Base-by-base conservation (phyloP, 1,140 invertebrate genomes). In the Doryteuthis pealeii region DNA sequence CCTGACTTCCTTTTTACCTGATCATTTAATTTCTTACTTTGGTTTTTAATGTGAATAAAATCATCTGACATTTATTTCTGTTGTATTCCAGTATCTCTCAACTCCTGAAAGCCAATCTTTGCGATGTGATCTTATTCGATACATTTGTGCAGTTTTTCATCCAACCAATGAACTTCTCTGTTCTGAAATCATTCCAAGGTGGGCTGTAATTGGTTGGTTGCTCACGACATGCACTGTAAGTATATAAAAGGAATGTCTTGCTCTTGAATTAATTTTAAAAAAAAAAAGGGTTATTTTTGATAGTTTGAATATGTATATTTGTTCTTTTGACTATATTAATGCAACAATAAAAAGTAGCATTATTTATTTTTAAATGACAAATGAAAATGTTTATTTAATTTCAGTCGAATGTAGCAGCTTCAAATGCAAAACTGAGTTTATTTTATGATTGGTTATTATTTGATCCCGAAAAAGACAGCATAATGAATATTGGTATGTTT, bases 361-460 rank as follows among this genome's bases (percentile, higher is more conserved):
- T n/a, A n/a, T n/a, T n/a, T n/a, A n/a, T n/a, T n/a, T n/a, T n/a
- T 40, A 40, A 40, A 40, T 3, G 10, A 10, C 3, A 40, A 40
- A 40, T 5, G 35, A 40, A 40, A 40, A 40, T 40, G 35, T 40
- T 40, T 40, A 40, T 40, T 40, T 40, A 40, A 40, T 22, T 58
- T 58, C 26, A 89, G 87, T 87, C 95, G 75, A 93, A 93, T 82
- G 95, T 97, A 33, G 96, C 96, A 31, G 94, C 95, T 31, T 94
- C 96, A 66, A 98, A 97, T 91, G 95, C 95, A 28, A 99, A 99
- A 89, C 87, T 99, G 58, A 95, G 96, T 12, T 88, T 99, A 15
- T 99, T 99, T 88, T 99, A 97, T 88, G 97, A 99, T 89, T 99
- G 97, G 97, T 89, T 98, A 6, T 96, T 98, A 86, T 99, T 95